Evolutionary conservation across 37 sponge, comb jelly and placozoan genomes (phyloP).

Genomic region (Chondrilla cf. caribensis): DNA sequence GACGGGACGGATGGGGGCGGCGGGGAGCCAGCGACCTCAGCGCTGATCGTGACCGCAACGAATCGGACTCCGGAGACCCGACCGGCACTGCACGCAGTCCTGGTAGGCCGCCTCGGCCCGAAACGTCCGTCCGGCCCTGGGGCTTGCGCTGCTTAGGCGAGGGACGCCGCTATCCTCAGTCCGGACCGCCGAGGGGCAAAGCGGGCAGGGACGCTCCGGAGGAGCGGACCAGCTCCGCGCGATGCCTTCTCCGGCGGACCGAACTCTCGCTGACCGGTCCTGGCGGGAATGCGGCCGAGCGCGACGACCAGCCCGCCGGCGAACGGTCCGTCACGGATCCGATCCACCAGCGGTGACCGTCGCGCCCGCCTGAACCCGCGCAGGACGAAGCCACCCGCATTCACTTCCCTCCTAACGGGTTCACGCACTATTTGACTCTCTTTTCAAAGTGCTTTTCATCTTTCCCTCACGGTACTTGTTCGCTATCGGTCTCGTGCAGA

Average conservation of each 20-base stretch:
- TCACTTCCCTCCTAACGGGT: conserved; percentile 71
- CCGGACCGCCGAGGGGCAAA: not conserved
- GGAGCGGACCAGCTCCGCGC: not conserved
- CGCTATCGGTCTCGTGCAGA: conserved; percentile 63
- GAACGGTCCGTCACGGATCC: conserved; percentile 38
- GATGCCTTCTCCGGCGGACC: not conserved
- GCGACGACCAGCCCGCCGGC: conserved; percentile 22
- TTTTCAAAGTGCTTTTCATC: conserved; percentile 87
- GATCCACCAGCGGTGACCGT: conserved; percentile 8
- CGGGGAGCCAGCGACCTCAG: conserved; percentile 20
- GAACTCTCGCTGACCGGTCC: not conserved
- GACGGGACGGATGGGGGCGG: conserved; percentile 63
- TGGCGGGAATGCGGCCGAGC: not conserved
- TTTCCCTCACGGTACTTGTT: conserved; percentile 70
- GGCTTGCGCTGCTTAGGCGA: conserved; percentile 24
- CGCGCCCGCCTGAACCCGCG: not conserved
- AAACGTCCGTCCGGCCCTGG: conserved; percentile 22
- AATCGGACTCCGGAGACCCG: not conserved
- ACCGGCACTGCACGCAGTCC: conserved; percentile 27
- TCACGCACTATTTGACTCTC: conserved; percentile 78
- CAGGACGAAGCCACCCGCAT: conserved; percentile 19
- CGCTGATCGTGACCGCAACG: conserved; percentile 39
- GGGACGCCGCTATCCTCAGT: conserved; percentile 25
- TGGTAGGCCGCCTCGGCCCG: not conserved
- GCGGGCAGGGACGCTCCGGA: not conserved